Evolutionary conservation across 2,888 invertebrate species (phyloP).

Genomic region (Amphimallon solstitiale): DNA sequence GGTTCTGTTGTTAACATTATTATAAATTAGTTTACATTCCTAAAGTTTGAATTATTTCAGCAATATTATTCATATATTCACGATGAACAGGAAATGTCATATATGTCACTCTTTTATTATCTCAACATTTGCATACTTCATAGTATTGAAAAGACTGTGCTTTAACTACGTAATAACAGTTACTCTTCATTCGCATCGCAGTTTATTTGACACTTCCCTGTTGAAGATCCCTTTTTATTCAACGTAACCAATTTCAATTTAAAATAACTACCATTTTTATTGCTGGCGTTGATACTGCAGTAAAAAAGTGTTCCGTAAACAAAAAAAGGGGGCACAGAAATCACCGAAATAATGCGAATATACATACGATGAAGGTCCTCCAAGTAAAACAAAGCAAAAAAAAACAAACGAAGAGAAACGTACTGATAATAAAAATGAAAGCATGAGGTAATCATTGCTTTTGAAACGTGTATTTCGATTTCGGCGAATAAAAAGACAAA

Average conservation of each 20-base stretch:
- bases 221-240: conserved; percentile 24
- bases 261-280: conserved; percentile 25
- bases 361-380: neutral
- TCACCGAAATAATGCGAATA: conserved; percentile 5
- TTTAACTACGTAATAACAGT: conserved; percentile 3
- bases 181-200: conserved; percentile 20
- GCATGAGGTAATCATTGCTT: neutral
- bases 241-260: conserved; percentile 24
- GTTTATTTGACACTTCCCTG: conserved; percentile 10
- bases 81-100: too few species aligned
- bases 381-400: neutral
- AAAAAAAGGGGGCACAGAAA: conserved; percentile 11
- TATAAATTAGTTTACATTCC: too few species aligned
- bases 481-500: conserved; percentile 3
- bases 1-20: too few species aligned
- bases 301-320: conserved; percentile 15
- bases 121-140: too few species aligned
- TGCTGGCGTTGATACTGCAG: conserved; percentile 7
- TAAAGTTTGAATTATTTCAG: too few species aligned
- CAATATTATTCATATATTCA: too few species aligned
- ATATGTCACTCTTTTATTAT: too few species aligned
- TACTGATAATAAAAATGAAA: neutral
- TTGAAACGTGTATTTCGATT: conserved; percentile 4
- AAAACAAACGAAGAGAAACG: neutral
- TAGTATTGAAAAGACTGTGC: neutral